phyloP scores from a whole-genome alignment of 64 coral and sea anemone genomes.

The Acropora yongei region DNA sequence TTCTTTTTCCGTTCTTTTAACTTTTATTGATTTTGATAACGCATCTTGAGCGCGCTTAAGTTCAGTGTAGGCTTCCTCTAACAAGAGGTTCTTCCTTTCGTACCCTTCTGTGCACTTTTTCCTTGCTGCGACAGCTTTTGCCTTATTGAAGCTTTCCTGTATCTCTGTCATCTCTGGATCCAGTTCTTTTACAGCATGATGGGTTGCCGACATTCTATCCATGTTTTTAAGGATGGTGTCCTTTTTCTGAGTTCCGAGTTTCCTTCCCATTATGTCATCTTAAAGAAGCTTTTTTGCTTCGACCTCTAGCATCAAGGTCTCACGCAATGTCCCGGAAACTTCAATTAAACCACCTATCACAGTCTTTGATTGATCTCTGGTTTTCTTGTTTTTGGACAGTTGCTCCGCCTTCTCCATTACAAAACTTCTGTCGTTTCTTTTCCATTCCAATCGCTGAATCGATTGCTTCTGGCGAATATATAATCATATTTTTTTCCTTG shows the following conservation, averaged over 20 bases:
- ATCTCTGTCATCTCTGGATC: neutral
- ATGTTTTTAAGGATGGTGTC: slow-evolving; percentile 41
- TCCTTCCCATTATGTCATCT: slow-evolving; percentile 1
- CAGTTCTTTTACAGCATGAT: slow-evolving; percentile 19
- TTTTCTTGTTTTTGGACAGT: slow-evolving; percentile 20
- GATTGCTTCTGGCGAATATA: slow-evolving; percentile 3
- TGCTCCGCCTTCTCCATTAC: slow-evolving; percentile 46
- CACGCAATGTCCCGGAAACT: slow-evolving; percentile 44
- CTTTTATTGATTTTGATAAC: slow-evolving; percentile 44
- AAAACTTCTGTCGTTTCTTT: slow-evolving; percentile 11
- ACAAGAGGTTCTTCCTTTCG: neutral
- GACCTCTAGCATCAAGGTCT: slow-evolving; percentile 28
- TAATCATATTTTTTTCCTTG: slow-evolving; percentile 8
- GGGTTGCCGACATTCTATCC: slow-evolving; percentile 20
- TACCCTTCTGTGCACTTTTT: neutral
- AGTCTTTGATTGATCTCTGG: slow-evolving; percentile 12
- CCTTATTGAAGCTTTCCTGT: neutral
- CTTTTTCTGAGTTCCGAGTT: slow-evolving; percentile 46
- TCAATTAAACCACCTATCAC: slow-evolving; percentile 54
- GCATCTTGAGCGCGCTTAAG: slow-evolving; percentile 62
- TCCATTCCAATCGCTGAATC: slow-evolving; percentile 19
- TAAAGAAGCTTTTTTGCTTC: slow-evolving; percentile 1
- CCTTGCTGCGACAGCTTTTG: neutral
- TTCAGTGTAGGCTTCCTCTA: slow-evolving; percentile 59
- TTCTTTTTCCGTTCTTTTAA: slow-evolving; percentile 1